These are phyloP conservation scores for Semnornis frantzii DNA, from an alignment of 2,113 vertebrate species.

Conservation along the genomic window DNA sequence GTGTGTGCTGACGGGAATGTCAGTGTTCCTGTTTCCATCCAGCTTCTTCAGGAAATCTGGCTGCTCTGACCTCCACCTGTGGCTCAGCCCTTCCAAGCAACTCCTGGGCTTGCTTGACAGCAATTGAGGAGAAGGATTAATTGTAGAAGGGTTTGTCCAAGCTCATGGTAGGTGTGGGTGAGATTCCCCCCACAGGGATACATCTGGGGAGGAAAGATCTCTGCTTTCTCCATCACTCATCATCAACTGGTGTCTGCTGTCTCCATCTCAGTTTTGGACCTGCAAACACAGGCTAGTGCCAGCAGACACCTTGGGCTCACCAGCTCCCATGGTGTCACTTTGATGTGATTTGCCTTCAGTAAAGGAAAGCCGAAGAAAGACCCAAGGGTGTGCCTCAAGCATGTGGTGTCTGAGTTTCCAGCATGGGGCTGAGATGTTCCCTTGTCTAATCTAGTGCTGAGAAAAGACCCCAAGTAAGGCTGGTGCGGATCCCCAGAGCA, in stretches of 20 bases:
- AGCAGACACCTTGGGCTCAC: neutral
- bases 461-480: neutral
- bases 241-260: neutral
- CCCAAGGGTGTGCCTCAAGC: neutral
- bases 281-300: neutral
- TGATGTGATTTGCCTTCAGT: neutral
- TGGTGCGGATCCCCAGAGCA: neutral
- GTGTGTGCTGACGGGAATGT: neutral
- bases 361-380: neutral
- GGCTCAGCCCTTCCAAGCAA: neutral
- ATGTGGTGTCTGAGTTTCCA: neutral
- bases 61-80: neutral
- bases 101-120: neutral
- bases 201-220: neutral
- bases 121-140: neutral
- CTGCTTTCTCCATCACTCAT: neutral
- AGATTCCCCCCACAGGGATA: accelerated
- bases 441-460: neutral
- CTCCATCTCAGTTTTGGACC: neutral
- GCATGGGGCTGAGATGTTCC: neutral
- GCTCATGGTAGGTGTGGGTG: neutral
- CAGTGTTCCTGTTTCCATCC: neutral
- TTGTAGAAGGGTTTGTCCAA: neutral
- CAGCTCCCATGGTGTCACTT: accelerated
- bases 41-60: neutral